phyloP scores from a whole-genome alignment of 2,888 invertebrate genomes.

The Macropis europaea region DNA sequence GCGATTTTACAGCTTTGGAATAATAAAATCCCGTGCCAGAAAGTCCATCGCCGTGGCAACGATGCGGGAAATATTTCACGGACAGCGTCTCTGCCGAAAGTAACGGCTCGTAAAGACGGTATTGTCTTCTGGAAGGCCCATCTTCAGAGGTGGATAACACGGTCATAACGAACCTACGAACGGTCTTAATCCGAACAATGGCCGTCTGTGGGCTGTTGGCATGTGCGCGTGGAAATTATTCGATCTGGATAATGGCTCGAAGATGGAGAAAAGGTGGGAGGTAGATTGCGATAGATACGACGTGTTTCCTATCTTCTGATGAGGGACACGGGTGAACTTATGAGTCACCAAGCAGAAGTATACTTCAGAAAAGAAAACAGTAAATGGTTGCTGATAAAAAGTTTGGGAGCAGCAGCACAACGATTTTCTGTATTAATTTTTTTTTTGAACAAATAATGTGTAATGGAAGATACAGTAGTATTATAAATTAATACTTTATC shows the following conservation, averaged over 20 bases:
- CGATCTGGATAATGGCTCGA: constrained; percentile 44
- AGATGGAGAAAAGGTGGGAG: constrained; percentile 30
- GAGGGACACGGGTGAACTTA: not conserved
- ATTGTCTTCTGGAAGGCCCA: constrained; percentile 5
- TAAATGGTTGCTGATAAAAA: too few relatives aligned
- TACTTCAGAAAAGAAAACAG: not conserved
- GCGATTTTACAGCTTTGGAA: too few relatives aligned
- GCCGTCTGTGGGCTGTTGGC: constrained; percentile 31
- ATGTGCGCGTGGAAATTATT: constrained; percentile 51
- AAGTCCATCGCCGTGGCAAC: not conserved
- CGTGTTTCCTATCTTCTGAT: constrained; percentile 6
- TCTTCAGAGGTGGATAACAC: not conserved
- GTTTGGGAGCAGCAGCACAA: too few relatives aligned
- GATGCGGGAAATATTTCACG: not conserved
- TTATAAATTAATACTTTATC: too few relatives aligned
- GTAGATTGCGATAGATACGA: constrained; percentile 36
- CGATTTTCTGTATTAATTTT: too few relatives aligned
- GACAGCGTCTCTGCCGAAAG: not conserved
- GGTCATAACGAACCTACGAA: constrained; percentile 16
- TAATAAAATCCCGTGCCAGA: too few relatives aligned
- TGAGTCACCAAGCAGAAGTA: constrained; percentile 27
- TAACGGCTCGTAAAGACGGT: not conserved
- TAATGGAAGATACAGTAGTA: too few relatives aligned
- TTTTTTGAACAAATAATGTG: too few relatives aligned
- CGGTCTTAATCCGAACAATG: constrained; percentile 43